Evolutionary conservation across 2,113 vertebrate species (phyloP).

Genomic region (Thamnophis sirtalis): DNA sequence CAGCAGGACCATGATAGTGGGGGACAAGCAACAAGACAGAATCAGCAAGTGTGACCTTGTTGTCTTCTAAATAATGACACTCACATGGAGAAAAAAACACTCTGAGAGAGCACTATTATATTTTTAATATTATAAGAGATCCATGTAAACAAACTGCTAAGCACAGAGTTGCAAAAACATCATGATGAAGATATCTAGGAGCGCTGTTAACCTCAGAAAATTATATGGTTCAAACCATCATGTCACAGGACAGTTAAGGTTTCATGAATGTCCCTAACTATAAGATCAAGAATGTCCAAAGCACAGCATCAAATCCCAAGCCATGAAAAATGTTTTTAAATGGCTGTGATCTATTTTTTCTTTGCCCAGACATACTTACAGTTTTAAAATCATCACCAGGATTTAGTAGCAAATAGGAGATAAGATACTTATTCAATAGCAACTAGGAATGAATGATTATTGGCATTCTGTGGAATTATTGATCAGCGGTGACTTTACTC

Average conservation of each 20-base stretch:
- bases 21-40: not conserved
- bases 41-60: not conserved
- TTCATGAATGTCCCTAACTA: not conserved
- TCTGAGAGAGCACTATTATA: not conserved
- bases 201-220: not conserved
- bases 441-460: not conserved
- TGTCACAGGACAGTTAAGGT: not conserved
- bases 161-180: not conserved
- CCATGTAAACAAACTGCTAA: not conserved
- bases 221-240: not conserved
- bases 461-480: not conserved
- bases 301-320: conserved; percentile 1
- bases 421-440: not conserved
- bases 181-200: not conserved
- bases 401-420: not conserved
- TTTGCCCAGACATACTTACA: not conserved
- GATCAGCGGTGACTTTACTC: not conserved
- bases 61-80: not conserved
- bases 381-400: not conserved
- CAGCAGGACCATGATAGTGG: not conserved
- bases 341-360: not conserved
- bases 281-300: not conserved
- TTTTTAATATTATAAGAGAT: not conserved
- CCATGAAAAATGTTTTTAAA: not conserved
- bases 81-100: not conserved